These are phyloP conservation scores for Stichodactyla mertensii DNA, from an alignment of 64 coral and sea anemone genomes.

Conservation along the genomic window DNA sequence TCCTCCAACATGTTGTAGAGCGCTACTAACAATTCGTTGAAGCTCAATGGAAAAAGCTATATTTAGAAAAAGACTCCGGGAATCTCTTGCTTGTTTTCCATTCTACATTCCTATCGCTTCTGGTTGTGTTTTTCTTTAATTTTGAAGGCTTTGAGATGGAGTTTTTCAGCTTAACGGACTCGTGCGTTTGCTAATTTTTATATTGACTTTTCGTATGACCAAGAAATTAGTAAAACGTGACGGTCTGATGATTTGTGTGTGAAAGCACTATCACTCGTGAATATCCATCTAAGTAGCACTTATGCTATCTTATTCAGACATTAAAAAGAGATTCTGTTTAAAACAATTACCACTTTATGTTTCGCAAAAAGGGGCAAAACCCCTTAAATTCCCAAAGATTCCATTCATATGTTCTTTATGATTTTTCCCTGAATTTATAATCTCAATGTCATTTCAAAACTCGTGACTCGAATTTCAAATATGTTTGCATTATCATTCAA, in stretches of 20 bases:
- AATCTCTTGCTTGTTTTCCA: background rate
- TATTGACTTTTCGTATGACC: background rate
- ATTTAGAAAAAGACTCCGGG: background rate
- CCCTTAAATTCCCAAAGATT: too few relatives aligned
- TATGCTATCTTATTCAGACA: background rate
- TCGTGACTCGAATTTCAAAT: too few relatives aligned
- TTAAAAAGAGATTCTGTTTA: background rate
- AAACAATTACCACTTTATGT: background rate
- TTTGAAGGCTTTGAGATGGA: background rate
- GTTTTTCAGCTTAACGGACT: background rate
- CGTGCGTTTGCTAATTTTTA: background rate
- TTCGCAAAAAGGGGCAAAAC: too few relatives aligned
- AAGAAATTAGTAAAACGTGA: background rate
- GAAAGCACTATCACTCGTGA: background rate
- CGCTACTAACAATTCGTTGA: background rate
- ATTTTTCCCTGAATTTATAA: too few relatives aligned
- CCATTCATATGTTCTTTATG: too few relatives aligned
- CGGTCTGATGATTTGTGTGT: conserved; percentile 6
- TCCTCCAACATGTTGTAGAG: background rate
- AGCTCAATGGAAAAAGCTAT: background rate
- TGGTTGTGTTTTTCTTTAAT: background rate
- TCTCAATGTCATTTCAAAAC: too few relatives aligned
- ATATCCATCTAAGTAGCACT: background rate
- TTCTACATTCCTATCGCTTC: background rate
- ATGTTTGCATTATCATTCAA: too few relatives aligned